These are phyloP conservation scores for Phasianus colchicus DNA, from an alignment of 2,113 vertebrate species.

Conservation along the genomic window DNA sequence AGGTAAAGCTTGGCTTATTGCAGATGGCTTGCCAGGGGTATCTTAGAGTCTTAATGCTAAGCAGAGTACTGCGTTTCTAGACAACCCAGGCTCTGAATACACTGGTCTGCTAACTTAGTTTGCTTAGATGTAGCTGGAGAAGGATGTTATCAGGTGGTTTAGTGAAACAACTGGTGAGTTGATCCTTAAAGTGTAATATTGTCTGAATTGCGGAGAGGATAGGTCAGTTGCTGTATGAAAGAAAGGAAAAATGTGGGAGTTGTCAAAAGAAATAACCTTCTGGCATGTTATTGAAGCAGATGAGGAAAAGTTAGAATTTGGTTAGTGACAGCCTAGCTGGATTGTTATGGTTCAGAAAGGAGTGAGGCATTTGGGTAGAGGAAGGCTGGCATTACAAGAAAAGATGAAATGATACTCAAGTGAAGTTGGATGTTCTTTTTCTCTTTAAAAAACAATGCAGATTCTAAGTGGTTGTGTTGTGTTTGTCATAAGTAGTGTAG, in stretches of 20 bases:
- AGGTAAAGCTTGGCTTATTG: slow-evolving; percentile 67
- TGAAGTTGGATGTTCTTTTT: not conserved
- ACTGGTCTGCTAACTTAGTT: not conserved
- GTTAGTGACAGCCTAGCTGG: not conserved
- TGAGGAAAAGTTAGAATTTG: not conserved
- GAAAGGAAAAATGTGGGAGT: not conserved
- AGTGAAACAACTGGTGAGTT: not conserved
- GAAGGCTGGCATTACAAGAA: not conserved
- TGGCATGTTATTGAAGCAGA: not conserved
- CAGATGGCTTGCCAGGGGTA: slow-evolving; percentile 54
- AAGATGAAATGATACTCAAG: not conserved
- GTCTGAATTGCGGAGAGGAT: not conserved
- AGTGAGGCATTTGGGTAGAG: not conserved
- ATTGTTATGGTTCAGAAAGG: not conserved
- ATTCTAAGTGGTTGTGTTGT: not conserved
- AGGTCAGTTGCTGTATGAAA: not conserved
- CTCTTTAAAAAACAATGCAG: not conserved
- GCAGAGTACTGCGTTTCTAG: slow-evolving; percentile 6
- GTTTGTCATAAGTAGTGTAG: not conserved
- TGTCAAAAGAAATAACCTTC: not conserved
- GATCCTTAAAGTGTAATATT: not conserved
- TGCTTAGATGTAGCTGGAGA: not conserved
- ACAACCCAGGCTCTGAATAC: not conserved
- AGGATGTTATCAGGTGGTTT: not conserved
- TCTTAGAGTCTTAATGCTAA: slow-evolving; percentile 29